phyloP scores from a whole-genome alignment of 2,888 invertebrate genomes.

The Andrena camellia region DNA sequence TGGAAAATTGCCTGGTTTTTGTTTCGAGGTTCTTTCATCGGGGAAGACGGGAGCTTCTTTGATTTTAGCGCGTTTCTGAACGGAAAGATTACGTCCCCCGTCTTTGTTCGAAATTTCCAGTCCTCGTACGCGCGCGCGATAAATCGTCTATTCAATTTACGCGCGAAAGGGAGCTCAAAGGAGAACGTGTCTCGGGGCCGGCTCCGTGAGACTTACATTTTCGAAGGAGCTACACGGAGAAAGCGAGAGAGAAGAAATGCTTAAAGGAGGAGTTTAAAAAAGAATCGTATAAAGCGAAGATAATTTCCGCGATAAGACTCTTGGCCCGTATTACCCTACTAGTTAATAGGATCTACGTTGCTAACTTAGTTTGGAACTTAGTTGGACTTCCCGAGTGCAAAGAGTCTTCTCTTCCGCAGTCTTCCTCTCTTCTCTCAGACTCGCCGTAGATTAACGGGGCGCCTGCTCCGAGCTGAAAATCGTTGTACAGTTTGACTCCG shows the following conservation, averaged over 20 bases:
- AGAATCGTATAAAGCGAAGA: conserved; percentile 75
- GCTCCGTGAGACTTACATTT: conserved; percentile 31
- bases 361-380: conserved; percentile 77
- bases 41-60: background rate
- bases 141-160: conserved; percentile 63
- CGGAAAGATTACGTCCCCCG: background rate
- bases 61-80: background rate
- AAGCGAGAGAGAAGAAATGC: background rate
- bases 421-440: conserved; percentile 50
- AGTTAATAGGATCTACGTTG: conserved; percentile 77
- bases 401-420: conserved; percentile 56
- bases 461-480: conserved; percentile 58
- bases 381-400: conserved; percentile 67
- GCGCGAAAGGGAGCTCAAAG: conserved; percentile 29
- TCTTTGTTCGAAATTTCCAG: conserved; percentile 30
- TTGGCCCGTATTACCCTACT: conserved; percentile 76
- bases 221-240: background rate
- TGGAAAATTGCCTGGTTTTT: background rate
- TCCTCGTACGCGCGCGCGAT: conserved; percentile 23
- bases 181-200: conserved; percentile 17
- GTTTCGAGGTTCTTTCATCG: background rate
- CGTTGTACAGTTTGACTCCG: conserved; percentile 66
- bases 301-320: conserved; percentile 78
- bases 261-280: conserved; percentile 58
- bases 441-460: conserved; percentile 62